Evolutionary conservation across 1,140 invertebrate species (phyloP).

Genomic region (Euura saliciscinereae): DNA sequence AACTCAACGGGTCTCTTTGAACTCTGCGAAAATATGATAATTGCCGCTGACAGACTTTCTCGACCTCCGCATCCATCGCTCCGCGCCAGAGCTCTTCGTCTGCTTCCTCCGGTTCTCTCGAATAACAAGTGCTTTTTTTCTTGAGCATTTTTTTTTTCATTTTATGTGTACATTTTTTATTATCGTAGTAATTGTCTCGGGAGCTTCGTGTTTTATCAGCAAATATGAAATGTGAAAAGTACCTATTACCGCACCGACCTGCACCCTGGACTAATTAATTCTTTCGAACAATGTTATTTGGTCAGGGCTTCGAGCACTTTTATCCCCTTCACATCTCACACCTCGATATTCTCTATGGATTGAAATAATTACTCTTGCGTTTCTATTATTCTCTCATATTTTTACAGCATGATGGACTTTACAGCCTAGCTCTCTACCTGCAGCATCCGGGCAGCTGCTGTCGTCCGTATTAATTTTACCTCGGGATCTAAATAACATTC

Average conservation of each 20-base stretch:
- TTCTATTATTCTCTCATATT: too few species aligned
- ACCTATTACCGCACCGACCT: background rate
- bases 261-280: background rate
- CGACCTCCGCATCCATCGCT: background rate
- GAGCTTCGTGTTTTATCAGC: too few species aligned
- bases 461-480: too few species aligned
- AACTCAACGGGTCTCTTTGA: background rate
- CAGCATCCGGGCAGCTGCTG: too few species aligned
- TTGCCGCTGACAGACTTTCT: background rate
- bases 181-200: too few species aligned
- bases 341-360: background rate
- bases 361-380: background rate
- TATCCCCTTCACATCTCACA: background rate
- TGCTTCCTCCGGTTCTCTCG: background rate
- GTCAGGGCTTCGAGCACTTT: background rate
- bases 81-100: background rate
- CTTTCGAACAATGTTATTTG: background rate
- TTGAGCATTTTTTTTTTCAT: too few species aligned
- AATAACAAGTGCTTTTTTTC: too few species aligned
- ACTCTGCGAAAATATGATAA: background rate
- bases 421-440: too few species aligned
- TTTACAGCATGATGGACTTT: too few species aligned
- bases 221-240: too few species aligned
- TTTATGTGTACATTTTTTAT: too few species aligned
- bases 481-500: too few species aligned